Conservation (phyloP, 1,140 invertebrate species). For the Diplogasteroides magnus region DNA sequence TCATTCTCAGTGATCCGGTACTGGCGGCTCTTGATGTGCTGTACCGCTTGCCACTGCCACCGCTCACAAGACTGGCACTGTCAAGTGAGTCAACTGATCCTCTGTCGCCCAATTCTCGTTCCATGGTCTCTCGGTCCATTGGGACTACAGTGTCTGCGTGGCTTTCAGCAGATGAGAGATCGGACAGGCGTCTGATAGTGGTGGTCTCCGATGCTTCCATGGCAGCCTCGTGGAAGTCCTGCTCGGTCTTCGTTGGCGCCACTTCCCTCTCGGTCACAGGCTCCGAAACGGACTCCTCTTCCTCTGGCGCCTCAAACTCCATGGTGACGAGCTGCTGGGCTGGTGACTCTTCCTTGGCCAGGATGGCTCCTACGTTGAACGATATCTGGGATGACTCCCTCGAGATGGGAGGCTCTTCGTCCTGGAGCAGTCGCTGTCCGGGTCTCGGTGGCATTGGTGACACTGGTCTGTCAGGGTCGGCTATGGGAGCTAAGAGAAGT, state of each 20-base stretch:
- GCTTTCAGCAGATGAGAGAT: conserved; percentile 20
- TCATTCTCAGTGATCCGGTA: no score
- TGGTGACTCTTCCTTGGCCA: conserved; percentile 10
- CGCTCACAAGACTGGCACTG: conserved; percentile 14
- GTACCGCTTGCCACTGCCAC: conserved; percentile 11
- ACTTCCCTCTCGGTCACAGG: no score
- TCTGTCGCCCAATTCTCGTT: conserved; percentile 5
- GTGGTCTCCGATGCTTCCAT: conserved; percentile 11
- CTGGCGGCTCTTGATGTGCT: neutral
- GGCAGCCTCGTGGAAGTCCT: neutral
- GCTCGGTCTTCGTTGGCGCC: no score
- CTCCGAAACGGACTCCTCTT: no score
- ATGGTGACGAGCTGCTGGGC: neutral
- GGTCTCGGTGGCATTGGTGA: conserved; percentile 32
- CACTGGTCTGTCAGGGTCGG: conserved; percentile 27
- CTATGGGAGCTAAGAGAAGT: conserved; percentile 12
- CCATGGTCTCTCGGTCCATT: conserved; percentile 5
- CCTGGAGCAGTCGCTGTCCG: conserved; percentile 9
- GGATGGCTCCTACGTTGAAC: conserved; percentile 18
- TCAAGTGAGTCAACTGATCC: conserved; percentile 14
- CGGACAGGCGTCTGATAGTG: no score
- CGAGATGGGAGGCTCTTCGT: conserved; percentile 17
- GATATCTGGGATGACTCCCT: conserved; percentile 5
- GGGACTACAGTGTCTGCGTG: conserved; percentile 29
- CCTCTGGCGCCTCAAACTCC: neutral